Percentiles rank a stretch among this genome's conserved stretches.
Conservation (phyloP, 2,113 vertebrate species). For the Sardina pilchardus region DNA sequence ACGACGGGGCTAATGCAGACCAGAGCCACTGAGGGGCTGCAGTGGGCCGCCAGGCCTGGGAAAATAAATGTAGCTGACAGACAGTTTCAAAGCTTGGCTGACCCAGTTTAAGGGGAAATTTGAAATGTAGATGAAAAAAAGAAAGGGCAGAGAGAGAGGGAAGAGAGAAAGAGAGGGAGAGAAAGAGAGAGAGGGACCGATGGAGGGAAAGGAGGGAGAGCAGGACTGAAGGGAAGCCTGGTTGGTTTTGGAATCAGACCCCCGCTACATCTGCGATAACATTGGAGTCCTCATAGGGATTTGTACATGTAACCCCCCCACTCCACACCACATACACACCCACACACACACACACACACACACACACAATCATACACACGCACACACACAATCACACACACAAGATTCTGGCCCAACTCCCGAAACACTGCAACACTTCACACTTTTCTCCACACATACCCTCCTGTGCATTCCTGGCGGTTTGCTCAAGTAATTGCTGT, state of each 20-base stretch:
- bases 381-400: background rate
- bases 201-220: background rate
- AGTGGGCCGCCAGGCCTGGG: constrained; percentile 45
- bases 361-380: background rate
- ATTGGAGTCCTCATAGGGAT: constrained; percentile 1
- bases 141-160: constrained; percentile 22
- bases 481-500: constrained; percentile 66
- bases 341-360: background rate
- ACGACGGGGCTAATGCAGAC: background rate
- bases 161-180: constrained; percentile 8
- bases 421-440: constrained; percentile 45
- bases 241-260: constrained; percentile 11
- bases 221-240: background rate
- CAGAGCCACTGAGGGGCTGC: background rate
- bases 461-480: constrained; percentile 67
- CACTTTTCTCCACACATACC: constrained; percentile 65
- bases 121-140: constrained; percentile 60
- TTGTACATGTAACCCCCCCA: constrained; percentile 6
- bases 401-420: background rate
- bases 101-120: constrained; percentile 65
- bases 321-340: background rate
- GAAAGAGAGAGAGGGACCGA: constrained; percentile 22
- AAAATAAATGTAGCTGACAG: constrained; percentile 65
- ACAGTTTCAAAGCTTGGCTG: constrained; percentile 61
- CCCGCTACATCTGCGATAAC: constrained; percentile 13